phyloP scores from a whole-genome alignment of 2,888 invertebrate genomes.

The Himalopsyche anomala region DNA sequence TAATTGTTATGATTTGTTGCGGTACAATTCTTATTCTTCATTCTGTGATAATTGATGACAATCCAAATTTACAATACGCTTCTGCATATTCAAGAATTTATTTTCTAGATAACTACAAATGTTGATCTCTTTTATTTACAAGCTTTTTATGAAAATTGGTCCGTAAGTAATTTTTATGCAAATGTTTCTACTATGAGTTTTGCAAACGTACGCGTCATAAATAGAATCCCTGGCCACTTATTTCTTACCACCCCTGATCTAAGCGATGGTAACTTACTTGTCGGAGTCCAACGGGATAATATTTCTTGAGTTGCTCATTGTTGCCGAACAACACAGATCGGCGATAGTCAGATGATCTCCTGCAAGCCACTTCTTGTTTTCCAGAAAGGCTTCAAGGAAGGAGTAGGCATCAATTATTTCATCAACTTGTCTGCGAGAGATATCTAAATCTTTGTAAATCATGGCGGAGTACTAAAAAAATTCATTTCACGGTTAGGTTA shows the following conservation, averaged over 20 bases:
- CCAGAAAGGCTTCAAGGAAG: constrained; percentile 68
- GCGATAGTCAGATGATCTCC: constrained; percentile 69
- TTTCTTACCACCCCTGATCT: not conserved
- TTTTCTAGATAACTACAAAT: too few relatives aligned
- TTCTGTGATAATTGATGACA: too few relatives aligned
- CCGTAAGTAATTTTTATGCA: too few relatives aligned
- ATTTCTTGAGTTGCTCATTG: constrained; percentile 37
- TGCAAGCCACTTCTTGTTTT: constrained; percentile 67
- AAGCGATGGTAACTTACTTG: constrained; percentile 68
- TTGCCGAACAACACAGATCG: constrained; percentile 65
- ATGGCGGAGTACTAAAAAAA: not conserved
- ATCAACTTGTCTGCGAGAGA: constrained; percentile 6
- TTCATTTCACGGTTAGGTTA: not conserved
- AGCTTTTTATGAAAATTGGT: too few relatives aligned
- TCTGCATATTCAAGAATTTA: too few relatives aligned
- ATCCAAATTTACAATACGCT: too few relatives aligned
- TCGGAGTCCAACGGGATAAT: constrained; percentile 69
- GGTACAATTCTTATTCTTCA: too few relatives aligned
- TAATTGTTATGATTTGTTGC: too few relatives aligned
- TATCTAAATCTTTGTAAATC: not conserved
- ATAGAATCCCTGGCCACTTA: too few relatives aligned
- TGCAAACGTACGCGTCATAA: too few relatives aligned
- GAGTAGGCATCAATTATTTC: constrained; percentile 67
- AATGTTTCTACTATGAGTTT: too few relatives aligned
- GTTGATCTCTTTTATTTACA: too few relatives aligned